A percentile compares a stretch with the other conserved stretches of the same genome.
Evolutionary conservation across 1,140 invertebrate species (phyloP).

Genomic region (Brachystomella parvula): DNA sequence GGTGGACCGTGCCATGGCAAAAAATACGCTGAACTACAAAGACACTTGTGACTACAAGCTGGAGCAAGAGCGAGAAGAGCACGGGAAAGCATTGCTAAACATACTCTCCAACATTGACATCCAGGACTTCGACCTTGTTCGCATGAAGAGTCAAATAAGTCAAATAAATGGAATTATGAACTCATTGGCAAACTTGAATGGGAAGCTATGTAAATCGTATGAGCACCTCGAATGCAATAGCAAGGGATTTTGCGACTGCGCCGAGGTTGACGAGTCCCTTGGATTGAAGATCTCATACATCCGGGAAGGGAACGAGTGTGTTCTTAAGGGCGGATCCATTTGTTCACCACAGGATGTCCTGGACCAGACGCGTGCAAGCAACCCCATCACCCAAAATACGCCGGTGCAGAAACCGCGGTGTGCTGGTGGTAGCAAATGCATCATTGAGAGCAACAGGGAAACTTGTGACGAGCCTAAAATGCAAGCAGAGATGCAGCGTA

Average conservation of each 20-base stretch:
- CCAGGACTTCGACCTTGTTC: background rate
- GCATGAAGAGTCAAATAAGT: background rate
- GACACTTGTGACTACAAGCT: background rate
- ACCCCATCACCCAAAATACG: background rate
- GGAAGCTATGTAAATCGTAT: background rate
- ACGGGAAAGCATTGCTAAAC: background rate
- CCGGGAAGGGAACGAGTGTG: background rate
- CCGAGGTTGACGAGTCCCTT: background rate
- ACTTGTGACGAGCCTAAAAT: background rate
- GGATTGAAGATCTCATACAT: background rate
- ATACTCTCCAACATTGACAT: background rate
- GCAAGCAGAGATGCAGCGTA: background rate
- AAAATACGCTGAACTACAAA: background rate
- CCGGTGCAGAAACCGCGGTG: background rate
- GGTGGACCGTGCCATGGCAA: background rate
- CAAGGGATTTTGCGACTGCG: constrained; percentile 6
- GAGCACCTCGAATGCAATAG: background rate
- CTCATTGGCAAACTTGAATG: background rate
- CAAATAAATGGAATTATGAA: background rate
- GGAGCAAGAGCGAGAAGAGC: background rate
- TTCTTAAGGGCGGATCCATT: background rate
- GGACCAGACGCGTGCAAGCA: background rate
- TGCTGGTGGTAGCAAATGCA: background rate
- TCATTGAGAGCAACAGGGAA: background rate
- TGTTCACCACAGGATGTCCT: background rate